These are phyloP conservation scores for Apomyelois bistriatella DNA, from an alignment of 2,888 invertebrate genomes.

Conservation along the genomic window DNA sequence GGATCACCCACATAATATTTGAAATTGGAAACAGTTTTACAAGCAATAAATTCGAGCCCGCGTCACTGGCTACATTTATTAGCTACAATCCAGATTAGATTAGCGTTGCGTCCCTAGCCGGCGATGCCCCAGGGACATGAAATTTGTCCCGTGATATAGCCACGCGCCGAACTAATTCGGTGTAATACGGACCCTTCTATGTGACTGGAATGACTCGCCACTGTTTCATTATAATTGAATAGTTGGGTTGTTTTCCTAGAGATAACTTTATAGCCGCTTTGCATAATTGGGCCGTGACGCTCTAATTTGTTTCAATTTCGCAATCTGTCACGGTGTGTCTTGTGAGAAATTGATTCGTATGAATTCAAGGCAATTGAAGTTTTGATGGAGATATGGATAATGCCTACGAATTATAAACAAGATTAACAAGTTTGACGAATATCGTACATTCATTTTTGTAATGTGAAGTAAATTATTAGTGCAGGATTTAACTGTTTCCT, in stretches of 20 bases:
- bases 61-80: constrained; percentile 74
- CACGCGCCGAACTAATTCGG: constrained; percentile 77
- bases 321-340: constrained; percentile 65
- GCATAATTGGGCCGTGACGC: constrained; percentile 69
- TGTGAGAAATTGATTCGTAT: constrained; percentile 26
- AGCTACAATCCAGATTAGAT: constrained; percentile 78
- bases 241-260: constrained; percentile 75
- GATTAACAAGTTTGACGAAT: too few species aligned
- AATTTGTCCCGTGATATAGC: constrained; percentile 78
- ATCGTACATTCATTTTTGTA: too few species aligned
- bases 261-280: constrained; percentile 74
- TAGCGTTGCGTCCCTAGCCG: constrained; percentile 69
- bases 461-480: too few species aligned
- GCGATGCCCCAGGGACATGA: constrained; percentile 57
- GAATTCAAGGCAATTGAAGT: constrained; percentile 17
- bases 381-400: neutral
- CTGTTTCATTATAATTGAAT: constrained; percentile 78
- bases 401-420: too few species aligned
- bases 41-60: constrained; percentile 75
- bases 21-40: constrained; percentile 79
- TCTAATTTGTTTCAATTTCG: constrained; percentile 71
- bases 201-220: constrained; percentile 72
- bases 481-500: too few species aligned
- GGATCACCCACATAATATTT: constrained; percentile 66
- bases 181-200: constrained; percentile 62